phyloP scores from a whole-genome alignment of 2,797 vertebrate species.

The Semotilus atromaculatus region DNA sequence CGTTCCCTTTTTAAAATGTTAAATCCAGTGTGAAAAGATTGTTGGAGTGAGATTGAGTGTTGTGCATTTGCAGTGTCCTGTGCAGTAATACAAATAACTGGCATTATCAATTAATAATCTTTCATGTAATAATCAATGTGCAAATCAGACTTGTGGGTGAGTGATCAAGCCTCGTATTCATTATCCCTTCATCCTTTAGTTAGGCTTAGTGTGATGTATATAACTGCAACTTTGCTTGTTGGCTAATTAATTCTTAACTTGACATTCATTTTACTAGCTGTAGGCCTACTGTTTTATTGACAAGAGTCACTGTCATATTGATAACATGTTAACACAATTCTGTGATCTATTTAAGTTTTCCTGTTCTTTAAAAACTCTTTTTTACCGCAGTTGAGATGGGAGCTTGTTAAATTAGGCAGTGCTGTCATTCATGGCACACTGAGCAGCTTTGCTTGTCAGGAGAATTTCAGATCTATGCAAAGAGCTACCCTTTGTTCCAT shows the following conservation, averaged over 20 bases:
- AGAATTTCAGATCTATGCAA: conserved; percentile 10
- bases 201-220: not conserved
- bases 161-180: not conserved
- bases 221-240: not conserved
- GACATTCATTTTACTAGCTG: not conserved
- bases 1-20: not conserved
- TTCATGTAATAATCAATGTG: not conserved
- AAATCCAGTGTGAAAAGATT: not conserved
- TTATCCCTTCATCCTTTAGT: not conserved
- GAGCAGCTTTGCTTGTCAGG: conserved; percentile 33
- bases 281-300: not conserved
- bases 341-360: not conserved
- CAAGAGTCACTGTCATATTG: not conserved
- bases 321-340: conserved; percentile 18
- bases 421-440: conserved; percentile 28
- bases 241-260: conserved; percentile 1
- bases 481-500: conserved; percentile 21
- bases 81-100: not conserved
- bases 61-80: not conserved
- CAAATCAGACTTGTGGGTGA: not conserved
- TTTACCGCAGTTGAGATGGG: conserved; percentile 8
- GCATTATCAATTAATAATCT: not conserved
- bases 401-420: conserved; percentile 26
- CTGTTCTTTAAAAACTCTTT: conserved; percentile 26
- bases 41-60: not conserved